Conservation (phyloP, 2,113 vertebrate species). For the Chlorocebus sabaeus region DNA sequence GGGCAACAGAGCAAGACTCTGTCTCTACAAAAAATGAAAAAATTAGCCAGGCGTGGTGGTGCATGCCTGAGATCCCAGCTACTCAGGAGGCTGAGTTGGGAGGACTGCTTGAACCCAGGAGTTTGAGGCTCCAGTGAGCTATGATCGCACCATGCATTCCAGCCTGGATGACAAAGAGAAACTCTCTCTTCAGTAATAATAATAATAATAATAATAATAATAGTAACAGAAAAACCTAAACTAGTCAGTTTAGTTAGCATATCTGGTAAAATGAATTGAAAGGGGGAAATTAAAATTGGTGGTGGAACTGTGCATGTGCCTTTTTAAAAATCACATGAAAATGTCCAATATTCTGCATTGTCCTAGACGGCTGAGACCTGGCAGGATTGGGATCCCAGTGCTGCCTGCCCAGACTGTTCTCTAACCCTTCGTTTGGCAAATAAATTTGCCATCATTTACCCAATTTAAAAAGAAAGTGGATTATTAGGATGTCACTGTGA, state of each 20-base stretch:
- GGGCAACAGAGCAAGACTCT: too few relatives aligned
- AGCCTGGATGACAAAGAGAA: too few relatives aligned
- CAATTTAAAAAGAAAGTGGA: neutral
- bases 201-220: neutral
- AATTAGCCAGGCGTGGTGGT: too few relatives aligned
- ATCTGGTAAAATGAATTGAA: neutral
- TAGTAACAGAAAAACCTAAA: neutral
- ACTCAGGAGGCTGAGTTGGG: too few relatives aligned
- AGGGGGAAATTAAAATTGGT: neutral
- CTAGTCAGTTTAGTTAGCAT: neutral
- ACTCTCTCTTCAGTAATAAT: neutral
- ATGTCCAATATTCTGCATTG: neutral
- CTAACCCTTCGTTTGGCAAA: neutral
- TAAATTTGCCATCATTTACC: neutral
- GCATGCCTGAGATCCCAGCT: too few relatives aligned
- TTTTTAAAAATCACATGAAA: neutral
- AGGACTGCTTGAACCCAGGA: too few relatives aligned
- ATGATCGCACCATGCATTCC: too few relatives aligned
- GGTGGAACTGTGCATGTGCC: neutral
- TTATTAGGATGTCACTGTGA: neutral
- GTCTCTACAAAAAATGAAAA: too few relatives aligned
- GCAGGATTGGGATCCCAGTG: neutral
- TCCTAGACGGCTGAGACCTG: neutral
- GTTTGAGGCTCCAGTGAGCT: too few relatives aligned
- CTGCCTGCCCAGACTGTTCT: neutral